Conservation (phyloP, 2,888 invertebrate genomes). For the Polydrusus pterygomalis region DNA sequence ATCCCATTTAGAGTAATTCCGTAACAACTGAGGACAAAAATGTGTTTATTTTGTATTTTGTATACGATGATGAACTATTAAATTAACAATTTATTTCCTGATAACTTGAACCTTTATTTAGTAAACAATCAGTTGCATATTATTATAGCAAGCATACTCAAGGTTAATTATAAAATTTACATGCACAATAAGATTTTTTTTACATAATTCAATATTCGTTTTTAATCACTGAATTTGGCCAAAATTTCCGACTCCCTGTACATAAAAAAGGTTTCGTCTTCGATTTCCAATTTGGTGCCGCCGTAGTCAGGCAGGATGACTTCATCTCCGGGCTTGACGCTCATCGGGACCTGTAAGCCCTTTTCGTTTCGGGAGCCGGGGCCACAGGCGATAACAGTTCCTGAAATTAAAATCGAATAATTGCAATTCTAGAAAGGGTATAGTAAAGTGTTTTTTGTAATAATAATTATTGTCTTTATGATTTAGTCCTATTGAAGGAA, state of each 20-base stretch:
- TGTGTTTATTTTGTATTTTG: too few relatives aligned
- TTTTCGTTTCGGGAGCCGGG: conserved; percentile 73
- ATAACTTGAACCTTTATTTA: too few relatives aligned
- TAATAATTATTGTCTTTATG: too few relatives aligned
- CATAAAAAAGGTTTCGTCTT: conserved; percentile 86
- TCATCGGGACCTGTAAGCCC: conserved; percentile 85
- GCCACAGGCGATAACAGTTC: conserved; percentile 64
- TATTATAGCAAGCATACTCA: too few relatives aligned
- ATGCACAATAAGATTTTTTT: conserved; percentile 4
- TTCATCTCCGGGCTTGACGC: conserved; percentile 90
- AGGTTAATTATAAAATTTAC: not conserved
- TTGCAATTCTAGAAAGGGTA: not conserved
- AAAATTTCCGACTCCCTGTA: conserved; percentile 96
- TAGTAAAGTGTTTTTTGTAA: too few relatives aligned
- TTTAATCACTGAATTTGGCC: conserved; percentile 83
- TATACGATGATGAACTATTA: too few relatives aligned
- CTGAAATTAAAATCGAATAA: conserved; percentile 55
- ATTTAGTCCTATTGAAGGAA: too few relatives aligned
- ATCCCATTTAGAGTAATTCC: too few relatives aligned
- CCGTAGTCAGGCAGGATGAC: conserved; percentile 98
- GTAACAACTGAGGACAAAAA: too few relatives aligned
- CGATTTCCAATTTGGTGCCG: conserved; percentile 88
- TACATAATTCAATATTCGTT: not conserved
- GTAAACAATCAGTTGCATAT: too few relatives aligned
- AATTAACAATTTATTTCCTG: too few relatives aligned